Percentiles rank a stretch among this genome's conserved stretches.
phyloP scores from a whole-genome alignment of 2,888 invertebrate genomes.

The Eugnorisma glareosa region DNA sequence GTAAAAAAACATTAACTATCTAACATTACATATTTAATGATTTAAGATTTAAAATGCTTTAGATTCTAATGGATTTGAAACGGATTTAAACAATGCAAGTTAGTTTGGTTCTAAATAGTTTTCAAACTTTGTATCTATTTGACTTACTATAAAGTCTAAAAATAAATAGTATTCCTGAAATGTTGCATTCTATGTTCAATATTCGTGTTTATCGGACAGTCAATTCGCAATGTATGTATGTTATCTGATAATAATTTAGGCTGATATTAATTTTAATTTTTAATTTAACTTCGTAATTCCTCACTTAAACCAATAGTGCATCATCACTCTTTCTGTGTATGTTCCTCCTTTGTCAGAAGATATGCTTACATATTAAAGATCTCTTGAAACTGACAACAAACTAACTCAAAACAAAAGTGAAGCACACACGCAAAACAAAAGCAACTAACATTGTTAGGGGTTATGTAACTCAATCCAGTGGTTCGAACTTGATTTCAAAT shows the following conservation, averaged over 20 bases:
- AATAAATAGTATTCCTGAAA: conserved; percentile 2
- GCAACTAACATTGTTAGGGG: no score
- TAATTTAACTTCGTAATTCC: neutral
- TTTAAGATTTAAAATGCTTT: no score
- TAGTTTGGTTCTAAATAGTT: neutral
- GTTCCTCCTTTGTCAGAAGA: neutral
- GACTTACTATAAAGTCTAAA: conserved; percentile 9
- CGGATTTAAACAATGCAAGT: neutral
- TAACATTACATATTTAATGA: no score
- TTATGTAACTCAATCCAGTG: neutral
- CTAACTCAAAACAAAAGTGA: no score
- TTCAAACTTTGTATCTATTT: conserved; percentile 6
- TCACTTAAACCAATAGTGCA: neutral
- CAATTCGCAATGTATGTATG: conserved; percentile 20
- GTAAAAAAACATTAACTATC: no score
- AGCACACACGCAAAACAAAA: no score
- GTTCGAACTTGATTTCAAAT: neutral
- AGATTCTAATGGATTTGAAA: conserved; percentile 34
- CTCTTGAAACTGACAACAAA: neutral
- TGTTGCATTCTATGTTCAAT: conserved; percentile 1
- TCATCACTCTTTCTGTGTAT: neutral
- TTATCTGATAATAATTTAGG: neutral
- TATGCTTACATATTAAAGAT: neutral
- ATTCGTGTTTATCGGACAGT: conserved; percentile 11
- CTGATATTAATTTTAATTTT: no score